Conservation (phyloP, 2,113 vertebrate species). For the Actenoides hombroni region DNA sequence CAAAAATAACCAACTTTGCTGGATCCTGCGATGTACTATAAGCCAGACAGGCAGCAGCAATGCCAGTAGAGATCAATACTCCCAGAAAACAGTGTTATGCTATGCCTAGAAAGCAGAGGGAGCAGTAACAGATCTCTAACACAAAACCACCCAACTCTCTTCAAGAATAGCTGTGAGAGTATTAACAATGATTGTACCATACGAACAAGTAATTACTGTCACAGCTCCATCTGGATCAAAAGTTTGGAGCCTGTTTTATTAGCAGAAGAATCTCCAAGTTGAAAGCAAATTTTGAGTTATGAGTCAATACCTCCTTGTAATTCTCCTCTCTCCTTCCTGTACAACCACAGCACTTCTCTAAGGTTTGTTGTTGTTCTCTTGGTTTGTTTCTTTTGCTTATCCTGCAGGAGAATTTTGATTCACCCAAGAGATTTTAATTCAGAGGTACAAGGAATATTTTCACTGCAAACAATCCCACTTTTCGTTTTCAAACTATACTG, state of each 20-base stretch:
- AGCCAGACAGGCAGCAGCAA: constrained; percentile 41
- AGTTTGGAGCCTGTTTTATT: background rate
- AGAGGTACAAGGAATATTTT: background rate
- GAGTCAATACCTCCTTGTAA: constrained; percentile 12
- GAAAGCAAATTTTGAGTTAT: background rate
- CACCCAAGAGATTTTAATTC: background rate
- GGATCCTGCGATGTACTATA: constrained; percentile 15
- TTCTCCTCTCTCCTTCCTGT: background rate
- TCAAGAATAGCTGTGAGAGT: constrained; percentile 13
- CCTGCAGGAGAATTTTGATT: background rate
- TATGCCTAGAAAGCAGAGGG: constrained; percentile 72
- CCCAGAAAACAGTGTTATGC: constrained; percentile 61
- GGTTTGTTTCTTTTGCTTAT: background rate
- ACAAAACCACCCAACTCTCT: constrained; percentile 49
- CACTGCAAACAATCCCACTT: background rate
- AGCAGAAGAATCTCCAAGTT: background rate
- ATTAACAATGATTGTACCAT: background rate
- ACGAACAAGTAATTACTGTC: constrained; percentile 26
- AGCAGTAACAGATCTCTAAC: constrained; percentile 57
- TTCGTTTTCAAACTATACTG: background rate
- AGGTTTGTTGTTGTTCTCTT: background rate
- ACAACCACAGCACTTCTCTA: background rate
- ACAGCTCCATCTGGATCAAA: constrained; percentile 40
- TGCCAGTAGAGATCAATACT: constrained; percentile 58
- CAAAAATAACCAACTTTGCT: background rate